Evolutionary conservation across 2,797 vertebrate species (phyloP), one percentile per base, ranked within the genome.

Genomic region (Alectoris magna): DNA sequence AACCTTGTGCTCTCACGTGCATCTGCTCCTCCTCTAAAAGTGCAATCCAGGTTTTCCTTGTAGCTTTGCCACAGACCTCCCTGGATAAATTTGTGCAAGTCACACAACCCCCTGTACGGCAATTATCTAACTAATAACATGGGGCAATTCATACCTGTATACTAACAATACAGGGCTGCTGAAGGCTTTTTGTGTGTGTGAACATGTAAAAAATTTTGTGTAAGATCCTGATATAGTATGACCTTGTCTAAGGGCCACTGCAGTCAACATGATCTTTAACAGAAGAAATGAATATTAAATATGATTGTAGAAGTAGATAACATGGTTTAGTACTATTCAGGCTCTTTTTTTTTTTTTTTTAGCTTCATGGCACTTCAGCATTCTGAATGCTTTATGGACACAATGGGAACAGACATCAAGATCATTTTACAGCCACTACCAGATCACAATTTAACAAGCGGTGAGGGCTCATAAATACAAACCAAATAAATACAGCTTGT

Each of bases 231-330:
- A 87, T 66, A 72, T 0, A 78, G 39, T 36, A 59, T 0, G 0
- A 68, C 48, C 60, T 90, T 0, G 7, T 83, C 91, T 14, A 9
- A 84, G 74, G 85, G 91, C 77, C 0, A 0, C 56, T 92, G 67
- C 73, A 91, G 63, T 88, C 88, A 94, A 86, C 64, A 69, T 75
- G 39, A 60, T 66, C 77, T 72, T 73, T 31, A 82, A 55, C 34
- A 70, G 38, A 67, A 89, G 41, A 75, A 10, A 88, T 48, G 81
- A 19, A 39, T 1, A 46, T 19, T 51, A 85, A 88, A 21, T 34
- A 59, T 13, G 14, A 56, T 17, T 87, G 60, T 46, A 81, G 71
- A 74, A 77, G 49, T 5, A 84, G 73, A 39, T 5, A 78, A 48
- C 0, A 6, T 17, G 26, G n/a, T 93, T 38, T 44, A 36, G 36